These are phyloP conservation scores for Anaspis maculata DNA, from an alignment of 2,888 invertebrate genomes.

Conservation along the genomic window DNA sequence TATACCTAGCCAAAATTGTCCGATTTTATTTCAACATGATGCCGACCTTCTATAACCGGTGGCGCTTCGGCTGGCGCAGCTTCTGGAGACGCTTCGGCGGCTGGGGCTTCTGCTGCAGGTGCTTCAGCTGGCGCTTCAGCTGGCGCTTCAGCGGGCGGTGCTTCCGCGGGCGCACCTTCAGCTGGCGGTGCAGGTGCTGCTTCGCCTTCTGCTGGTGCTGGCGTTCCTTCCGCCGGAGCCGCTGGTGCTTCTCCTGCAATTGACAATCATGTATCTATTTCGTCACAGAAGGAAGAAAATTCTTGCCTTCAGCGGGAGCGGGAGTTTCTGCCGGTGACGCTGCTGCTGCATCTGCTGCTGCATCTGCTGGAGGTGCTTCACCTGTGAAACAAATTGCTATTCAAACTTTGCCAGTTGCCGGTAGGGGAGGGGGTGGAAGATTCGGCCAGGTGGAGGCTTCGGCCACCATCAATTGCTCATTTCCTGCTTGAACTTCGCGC, in stretches of 20 bases:
- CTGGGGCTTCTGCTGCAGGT: slow-evolving; percentile 17
- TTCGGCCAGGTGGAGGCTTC: no score
- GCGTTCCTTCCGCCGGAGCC: slow-evolving; percentile 19
- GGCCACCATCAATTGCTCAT: no score
- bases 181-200: slow-evolving; percentile 17
- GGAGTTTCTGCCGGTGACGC: slow-evolving; percentile 9
- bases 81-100: slow-evolving; percentile 17
- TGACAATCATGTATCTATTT: no score
- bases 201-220: slow-evolving; percentile 22
- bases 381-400: no score
- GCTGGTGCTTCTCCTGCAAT: slow-evolving; percentile 20
- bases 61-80: slow-evolving; percentile 23
- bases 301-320: not conserved
- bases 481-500: no score
- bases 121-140: slow-evolving; percentile 26
- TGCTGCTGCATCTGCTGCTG: slow-evolving; percentile 13
- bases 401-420: no score
- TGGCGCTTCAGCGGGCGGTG: slow-evolving; percentile 18
- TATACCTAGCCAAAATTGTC: no score
- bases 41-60: slow-evolving; percentile 30
- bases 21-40: no score
- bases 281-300: slow-evolving; percentile 1
- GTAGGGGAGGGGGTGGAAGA: no score
- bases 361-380: slow-evolving; percentile 34
- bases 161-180: slow-evolving; percentile 17